These are phyloP conservation scores for Psilanteris sp. DNA, from an alignment of 1,140 invertebrate species.

Conservation along the genomic window DNA sequence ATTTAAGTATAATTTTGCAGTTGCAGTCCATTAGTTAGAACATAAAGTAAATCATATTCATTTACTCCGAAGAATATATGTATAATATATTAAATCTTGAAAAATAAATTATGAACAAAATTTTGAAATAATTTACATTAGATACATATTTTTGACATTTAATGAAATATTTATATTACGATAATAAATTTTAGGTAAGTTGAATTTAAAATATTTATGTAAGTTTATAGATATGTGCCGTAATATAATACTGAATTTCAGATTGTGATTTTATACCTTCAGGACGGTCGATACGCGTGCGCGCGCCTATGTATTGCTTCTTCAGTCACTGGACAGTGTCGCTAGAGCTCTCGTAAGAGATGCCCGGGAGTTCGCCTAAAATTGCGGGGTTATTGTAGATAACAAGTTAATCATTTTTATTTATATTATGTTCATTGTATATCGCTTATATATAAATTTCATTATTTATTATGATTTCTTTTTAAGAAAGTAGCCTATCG, in stretches of 20 bases:
- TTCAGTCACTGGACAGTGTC: conserved; percentile 72
- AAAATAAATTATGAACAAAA: too few species aligned
- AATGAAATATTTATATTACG: too few species aligned
- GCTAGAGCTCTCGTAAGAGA: conserved; percentile 78
- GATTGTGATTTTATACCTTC: conserved; percentile 51
- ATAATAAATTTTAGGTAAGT: too few species aligned
- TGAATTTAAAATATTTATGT: conserved; percentile 33
- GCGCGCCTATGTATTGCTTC: conserved; percentile 72
- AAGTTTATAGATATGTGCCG: conserved; percentile 44
- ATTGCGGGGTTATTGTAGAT: conserved; percentile 40
- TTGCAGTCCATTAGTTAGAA: too few species aligned
- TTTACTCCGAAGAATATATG: too few species aligned
- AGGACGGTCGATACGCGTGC: conserved; percentile 77
- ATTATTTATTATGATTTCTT: conserved; percentile 4
- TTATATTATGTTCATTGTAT: neutral
- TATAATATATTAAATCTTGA: too few species aligned
- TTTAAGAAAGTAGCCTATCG: too few species aligned
- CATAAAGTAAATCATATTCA: too few species aligned
- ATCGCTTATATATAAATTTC: neutral
- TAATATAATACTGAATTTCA: conserved; percentile 34
- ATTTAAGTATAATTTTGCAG: too few species aligned
- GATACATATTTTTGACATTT: too few species aligned
- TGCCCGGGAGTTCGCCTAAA: conserved; percentile 75
- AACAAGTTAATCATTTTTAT: conserved; percentile 38
- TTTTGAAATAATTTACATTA: too few species aligned